A percentile compares a stretch with the other conserved stretches of the same genome.
phyloP scores from a whole-genome alignment of 2,888 invertebrate species.

The Phaonia tiefii region DNA sequence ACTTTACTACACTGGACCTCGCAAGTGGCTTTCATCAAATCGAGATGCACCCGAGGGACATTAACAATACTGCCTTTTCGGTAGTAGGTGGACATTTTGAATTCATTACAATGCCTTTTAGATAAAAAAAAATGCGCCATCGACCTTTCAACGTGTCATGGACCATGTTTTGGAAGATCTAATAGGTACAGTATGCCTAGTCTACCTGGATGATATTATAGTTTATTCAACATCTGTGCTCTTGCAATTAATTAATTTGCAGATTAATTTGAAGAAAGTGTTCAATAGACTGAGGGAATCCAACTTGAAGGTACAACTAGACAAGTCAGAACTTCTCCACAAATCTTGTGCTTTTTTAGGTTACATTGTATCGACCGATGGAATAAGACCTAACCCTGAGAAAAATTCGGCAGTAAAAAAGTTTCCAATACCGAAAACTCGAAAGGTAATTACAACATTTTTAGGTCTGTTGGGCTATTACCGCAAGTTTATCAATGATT shows the following conservation, averaged over 20 bases:
- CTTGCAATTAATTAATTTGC: not conserved
- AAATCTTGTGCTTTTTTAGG: too few relatives aligned
- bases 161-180: slow-evolving; percentile 31
- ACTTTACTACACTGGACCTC: slow-evolving; percentile 46
- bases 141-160: slow-evolving; percentile 44
- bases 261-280: slow-evolving; percentile 19
- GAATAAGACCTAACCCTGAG: slow-evolving; percentile 8
- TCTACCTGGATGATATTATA: slow-evolving; percentile 51
- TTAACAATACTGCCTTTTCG: slow-evolving; percentile 46
- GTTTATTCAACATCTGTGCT: slow-evolving; percentile 20
- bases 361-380: slow-evolving; percentile 66
- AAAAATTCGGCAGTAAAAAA: slow-evolving; percentile 69
- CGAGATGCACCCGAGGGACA: slow-evolving; percentile 34
- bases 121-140: slow-evolving; percentile 34
- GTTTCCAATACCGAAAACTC: slow-evolving; percentile 68
- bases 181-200: slow-evolving; percentile 33
- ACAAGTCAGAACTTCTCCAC: slow-evolving; percentile 22
- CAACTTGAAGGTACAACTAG: slow-evolving; percentile 42
- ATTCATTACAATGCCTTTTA: slow-evolving; percentile 38
- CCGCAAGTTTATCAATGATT: not conserved
- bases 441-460: slow-evolving; percentile 69
- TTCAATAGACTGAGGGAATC: slow-evolving; percentile 32
- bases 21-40: slow-evolving; percentile 53
- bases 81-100: slow-evolving; percentile 46
- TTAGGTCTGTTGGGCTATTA: not conserved